A percentile compares a stretch with the other conserved stretches of the same genome.
Evolutionary conservation across 2,888 invertebrate species (phyloP).

Genomic region (Agriopis aurantiaria): DNA sequence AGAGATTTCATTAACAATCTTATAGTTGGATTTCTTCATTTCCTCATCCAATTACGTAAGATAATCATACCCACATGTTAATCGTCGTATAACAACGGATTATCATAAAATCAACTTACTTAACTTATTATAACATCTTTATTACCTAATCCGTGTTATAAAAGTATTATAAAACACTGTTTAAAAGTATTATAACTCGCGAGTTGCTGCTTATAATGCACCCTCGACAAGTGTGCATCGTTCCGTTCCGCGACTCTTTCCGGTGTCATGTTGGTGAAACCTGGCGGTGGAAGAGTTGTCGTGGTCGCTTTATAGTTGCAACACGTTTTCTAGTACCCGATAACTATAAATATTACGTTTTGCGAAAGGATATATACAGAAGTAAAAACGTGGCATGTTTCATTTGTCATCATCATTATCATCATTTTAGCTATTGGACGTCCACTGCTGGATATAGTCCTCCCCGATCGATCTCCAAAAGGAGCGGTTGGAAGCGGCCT

Average conservation of each 20-base stretch:
- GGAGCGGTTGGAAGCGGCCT: too few species aligned
- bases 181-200: not conserved
- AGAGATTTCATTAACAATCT: too few species aligned
- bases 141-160: conserved; percentile 23
- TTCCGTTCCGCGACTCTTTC: conserved; percentile 57
- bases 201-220: conserved; percentile 42
- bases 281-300: conserved; percentile 4
- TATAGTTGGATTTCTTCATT: not conserved
- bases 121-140: conserved; percentile 9
- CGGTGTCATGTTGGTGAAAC: conserved; percentile 39
- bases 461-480: too few species aligned
- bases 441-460: too few species aligned
- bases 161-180: not conserved
- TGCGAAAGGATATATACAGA: too few species aligned
- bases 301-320: not conserved
- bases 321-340: not conserved
- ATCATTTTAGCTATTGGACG: too few species aligned
- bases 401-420: too few species aligned
- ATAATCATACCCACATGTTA: not conserved
- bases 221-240: conserved; percentile 46
- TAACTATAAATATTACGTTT: not conserved
- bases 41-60: conserved; percentile 6
- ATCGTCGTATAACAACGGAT: conserved; percentile 3
- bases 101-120: conserved; percentile 12
- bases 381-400: too few species aligned